Evolutionary conservation across 2,113 vertebrate genomes (phyloP).

Genomic region (Chunga burmeisteri): DNA sequence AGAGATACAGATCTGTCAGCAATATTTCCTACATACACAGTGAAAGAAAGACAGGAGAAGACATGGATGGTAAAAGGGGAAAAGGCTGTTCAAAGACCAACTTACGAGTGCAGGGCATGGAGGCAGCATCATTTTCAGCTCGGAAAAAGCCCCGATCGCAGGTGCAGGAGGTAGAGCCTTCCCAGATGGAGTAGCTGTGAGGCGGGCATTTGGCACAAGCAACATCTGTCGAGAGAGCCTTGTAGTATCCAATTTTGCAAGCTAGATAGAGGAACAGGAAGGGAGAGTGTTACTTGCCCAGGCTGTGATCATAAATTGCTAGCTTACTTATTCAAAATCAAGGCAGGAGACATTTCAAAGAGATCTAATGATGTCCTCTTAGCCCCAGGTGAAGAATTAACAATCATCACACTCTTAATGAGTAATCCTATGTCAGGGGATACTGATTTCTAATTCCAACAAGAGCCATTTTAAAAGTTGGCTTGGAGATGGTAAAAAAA

Average conservation of each 20-base stretch:
- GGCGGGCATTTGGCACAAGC: slow-evolving; percentile 92
- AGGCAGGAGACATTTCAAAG: slow-evolving; percentile 40
- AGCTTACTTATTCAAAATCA: slow-evolving; percentile 35
- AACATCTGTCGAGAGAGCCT: slow-evolving; percentile 88
- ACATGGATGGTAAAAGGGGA: not conserved
- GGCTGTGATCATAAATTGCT: not conserved
- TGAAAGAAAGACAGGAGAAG: not conserved
- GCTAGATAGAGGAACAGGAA: slow-evolving; percentile 73
- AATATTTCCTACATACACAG: not conserved
- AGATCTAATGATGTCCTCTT: slow-evolving; percentile 39
- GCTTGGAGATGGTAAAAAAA: not conserved
- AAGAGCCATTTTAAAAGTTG: slow-evolving; percentile 38
- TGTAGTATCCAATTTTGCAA: slow-evolving; percentile 96
- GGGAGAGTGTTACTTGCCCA: slow-evolving; percentile 5
- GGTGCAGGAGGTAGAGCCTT: slow-evolving; percentile 91
- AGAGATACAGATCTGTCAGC: not conserved
- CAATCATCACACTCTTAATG: not conserved
- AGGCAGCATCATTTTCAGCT: slow-evolving; percentile 89
- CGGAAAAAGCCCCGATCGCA: slow-evolving; percentile 95
- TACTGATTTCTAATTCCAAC: slow-evolving; percentile 46
- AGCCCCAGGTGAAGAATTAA: slow-evolving; percentile 45
- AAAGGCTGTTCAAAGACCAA: not conserved
- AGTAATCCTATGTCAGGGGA: not conserved
- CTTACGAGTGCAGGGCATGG: slow-evolving; percentile 96
- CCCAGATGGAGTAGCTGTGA: slow-evolving; percentile 92